Evolutionary conservation across 2,888 invertebrate species (phyloP).

Genomic region (Andrena bucephala): DNA sequence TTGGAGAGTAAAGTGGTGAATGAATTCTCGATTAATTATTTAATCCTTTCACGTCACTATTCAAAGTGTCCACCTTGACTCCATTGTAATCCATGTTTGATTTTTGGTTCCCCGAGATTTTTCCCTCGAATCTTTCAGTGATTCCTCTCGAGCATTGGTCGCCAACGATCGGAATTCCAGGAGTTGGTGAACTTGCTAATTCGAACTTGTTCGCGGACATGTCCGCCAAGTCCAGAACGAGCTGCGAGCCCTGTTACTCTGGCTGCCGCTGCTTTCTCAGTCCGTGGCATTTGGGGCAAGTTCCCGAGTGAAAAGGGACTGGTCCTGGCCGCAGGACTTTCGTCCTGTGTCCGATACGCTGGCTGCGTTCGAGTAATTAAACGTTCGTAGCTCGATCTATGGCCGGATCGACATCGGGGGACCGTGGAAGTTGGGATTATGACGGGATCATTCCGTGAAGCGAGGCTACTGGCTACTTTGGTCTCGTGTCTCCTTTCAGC

Average conservation of each 20-base stretch:
- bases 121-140: neutral
- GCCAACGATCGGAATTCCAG: slow-evolving; percentile 73
- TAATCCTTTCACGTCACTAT: no score
- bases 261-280: slow-evolving; percentile 37
- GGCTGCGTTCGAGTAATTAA: slow-evolving; percentile 46
- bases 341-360: slow-evolving; percentile 16
- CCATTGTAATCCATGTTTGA: no score
- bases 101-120: neutral
- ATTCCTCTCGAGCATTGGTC: neutral
- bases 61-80: no score
- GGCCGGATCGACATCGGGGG: slow-evolving; percentile 3
- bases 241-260: slow-evolving; percentile 59
- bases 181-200: slow-evolving; percentile 79
- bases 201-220: slow-evolving; percentile 76
- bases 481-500: no score
- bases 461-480: no score
- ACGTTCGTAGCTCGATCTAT: slow-evolving; percentile 36
- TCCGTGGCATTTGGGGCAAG: slow-evolving; percentile 43
- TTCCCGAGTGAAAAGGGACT: slow-evolving; percentile 44
- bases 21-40: no score
- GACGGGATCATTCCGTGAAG: neutral
- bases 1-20: no score
- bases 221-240: slow-evolving; percentile 69
- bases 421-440: neutral
- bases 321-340: slow-evolving; percentile 25